Base-by-base conservation (phyloP, 2,797 vertebrate species). In the Dermochelys coriacea region DNA sequence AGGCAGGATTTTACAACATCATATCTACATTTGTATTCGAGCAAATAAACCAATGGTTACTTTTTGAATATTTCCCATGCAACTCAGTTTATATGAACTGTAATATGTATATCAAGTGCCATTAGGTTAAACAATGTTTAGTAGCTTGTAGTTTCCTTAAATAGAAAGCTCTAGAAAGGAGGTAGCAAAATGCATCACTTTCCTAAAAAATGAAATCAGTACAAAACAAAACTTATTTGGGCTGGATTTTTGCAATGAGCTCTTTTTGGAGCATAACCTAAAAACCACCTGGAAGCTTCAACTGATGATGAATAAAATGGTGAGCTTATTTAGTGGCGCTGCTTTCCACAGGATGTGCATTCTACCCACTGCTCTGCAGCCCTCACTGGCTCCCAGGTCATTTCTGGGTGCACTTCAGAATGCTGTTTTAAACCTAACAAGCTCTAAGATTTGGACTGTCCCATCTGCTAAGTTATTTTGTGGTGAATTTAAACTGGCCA, bases 111-210 rank as follows among this genome's bases (percentile, higher is more conserved):
- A 31, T 49, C 41, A 93, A 88, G 89, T 84, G 3, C 8, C 45
- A 11, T 90, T 84, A 75, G 51, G 34, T 84, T 85, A 94, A 78
- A 52, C 18, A 27, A 41, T 82, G 21, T 61, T 79, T 87, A 91
- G 88, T 85, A 34, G 29, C 64, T 93, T 95, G 80, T 85, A 74
- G 5, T 6, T 74, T 5, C 55, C 77, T 90, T 78, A 85, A 92
- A 85, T 18, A 21, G 51, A 37, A 89, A 84, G 61, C 41, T 92
- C 10, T 81, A 85, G 78, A 78, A 84, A 84, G 18, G 54, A 71
- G 23, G 25, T 6, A 82, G 34, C 68, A 51, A 29, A 83, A 18
- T 85, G 11, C 54, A 61, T 68, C 0, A 2, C 0, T 0, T 9
- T 88, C 34, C 80, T 89, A 84, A 54, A 79, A 93, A 94, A 68